Base-by-base conservation (phyloP, 2,888 invertebrate species). In the Agelastica alni region DNA sequence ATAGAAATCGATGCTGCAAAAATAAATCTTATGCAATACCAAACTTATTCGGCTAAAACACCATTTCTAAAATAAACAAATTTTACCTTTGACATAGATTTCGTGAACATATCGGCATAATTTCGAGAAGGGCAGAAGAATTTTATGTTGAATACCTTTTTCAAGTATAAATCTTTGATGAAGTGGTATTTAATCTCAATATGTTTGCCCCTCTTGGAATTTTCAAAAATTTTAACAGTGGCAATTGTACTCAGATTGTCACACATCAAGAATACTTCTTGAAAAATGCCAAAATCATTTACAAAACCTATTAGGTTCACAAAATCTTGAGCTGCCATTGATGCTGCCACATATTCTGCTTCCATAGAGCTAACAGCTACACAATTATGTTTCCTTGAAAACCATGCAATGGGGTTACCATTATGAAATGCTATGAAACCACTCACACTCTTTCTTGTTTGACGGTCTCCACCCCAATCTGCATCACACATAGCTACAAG, bases 321-420 rank as follows among this genome's bases (percentile, higher is more conserved):
- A 6, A 53, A 1, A n/a, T 48, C 42, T 48, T 53, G 43, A 1
- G 36, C 34, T n/a, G 54, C 46, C 16, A 22, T 34, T 22, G 45
- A 41, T 10, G 58, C 61, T 12, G 56, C 36, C 4, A 61, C 34
- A 37, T 61, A 59, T 31, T 60, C 57, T 12, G 56, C 58, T 30
- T 61, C 56, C 54, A 59, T 58, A 14, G 60, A 56, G 3, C 60
- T 59, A 5, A 60, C 42, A 4, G 57, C 60, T 4, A 62, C 58
- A 59, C 60, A 60, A 22, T 17, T 53, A 47, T 63, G 64, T 22
- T 64, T 63, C 28, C 45, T 34, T 6, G 61, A 63, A 47, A 53
- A 41, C 65, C 61, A 65, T 4, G 49, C 36, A 10, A 62, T 54
- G 5, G 53, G 56, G 49, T 59, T 63, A 36, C 54, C 46, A n/a